Conservation (phyloP, 2,888 invertebrate species). For the Choreutis nemorana region DNA sequence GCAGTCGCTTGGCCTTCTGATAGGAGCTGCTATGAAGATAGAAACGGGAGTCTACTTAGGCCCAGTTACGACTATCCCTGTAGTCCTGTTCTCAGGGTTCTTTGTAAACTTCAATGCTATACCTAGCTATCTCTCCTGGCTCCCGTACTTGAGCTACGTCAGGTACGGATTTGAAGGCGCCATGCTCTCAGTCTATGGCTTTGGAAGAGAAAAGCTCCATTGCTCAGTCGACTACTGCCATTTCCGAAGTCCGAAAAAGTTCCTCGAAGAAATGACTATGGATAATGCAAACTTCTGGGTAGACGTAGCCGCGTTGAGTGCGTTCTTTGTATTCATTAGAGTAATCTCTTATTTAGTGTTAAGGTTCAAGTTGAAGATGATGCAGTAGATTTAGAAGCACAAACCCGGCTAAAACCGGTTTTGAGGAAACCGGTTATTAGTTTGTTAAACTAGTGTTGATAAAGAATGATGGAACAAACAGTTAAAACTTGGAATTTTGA, state of each 20-base stretch:
- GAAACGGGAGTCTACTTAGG: conserved; percentile 82
- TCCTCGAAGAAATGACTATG: conserved; percentile 88
- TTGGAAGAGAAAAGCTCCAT: conserved; percentile 79
- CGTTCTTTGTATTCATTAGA: conserved; percentile 81
- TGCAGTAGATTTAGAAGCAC: conserved; percentile 40
- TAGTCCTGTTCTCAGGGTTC: conserved; percentile 93
- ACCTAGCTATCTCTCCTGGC: conserved; percentile 87
- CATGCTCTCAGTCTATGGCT: conserved; percentile 91
- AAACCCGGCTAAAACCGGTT: conserved; percentile 11
- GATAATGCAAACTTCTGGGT: conserved; percentile 80
- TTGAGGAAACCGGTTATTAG: not conserved
- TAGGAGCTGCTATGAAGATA: conserved; percentile 91
- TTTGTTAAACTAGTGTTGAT: not conserved
- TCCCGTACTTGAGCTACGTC: conserved; percentile 90
- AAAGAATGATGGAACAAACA: not conserved
- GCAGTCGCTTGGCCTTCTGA: conserved; percentile 90
- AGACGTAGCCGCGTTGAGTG: conserved; percentile 82
- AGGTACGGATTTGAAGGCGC: conserved; percentile 91
- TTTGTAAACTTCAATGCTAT: conserved; percentile 93
- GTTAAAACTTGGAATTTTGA: too few species aligned
- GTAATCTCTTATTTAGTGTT: conserved; percentile 84
- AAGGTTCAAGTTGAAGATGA: conserved; percentile 76
- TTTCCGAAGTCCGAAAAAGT: conserved; percentile 80
- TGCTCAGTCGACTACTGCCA: conserved; percentile 87
- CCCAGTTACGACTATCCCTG: conserved; percentile 90